Evolutionary conservation across 1,140 invertebrate genomes (phyloP).

Genomic region (Panagrolaimus sp.): DNA sequence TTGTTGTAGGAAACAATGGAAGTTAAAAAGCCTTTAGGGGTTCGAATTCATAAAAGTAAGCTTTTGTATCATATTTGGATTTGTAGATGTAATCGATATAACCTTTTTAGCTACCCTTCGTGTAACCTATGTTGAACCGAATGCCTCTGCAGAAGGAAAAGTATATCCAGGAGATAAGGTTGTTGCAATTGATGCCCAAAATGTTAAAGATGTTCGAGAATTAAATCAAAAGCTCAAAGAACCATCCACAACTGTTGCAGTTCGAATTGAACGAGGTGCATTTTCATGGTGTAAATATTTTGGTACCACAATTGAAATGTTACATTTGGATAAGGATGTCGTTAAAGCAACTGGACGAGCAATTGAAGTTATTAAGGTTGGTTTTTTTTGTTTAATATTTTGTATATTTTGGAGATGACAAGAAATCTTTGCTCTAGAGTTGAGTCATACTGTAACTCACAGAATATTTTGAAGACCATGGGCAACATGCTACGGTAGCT

Average conservation of each 20-base stretch:
- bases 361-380: conserved; percentile 19
- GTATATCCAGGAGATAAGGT: conserved; percentile 24
- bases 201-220: conserved; percentile 9
- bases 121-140: conserved; percentile 28
- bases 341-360: conserved; percentile 22
- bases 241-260: neutral
- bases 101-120: conserved; percentile 13
- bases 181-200: conserved; percentile 25
- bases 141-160: neutral
- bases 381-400: neutral
- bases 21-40: conserved; percentile 15
- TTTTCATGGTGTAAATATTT: conserved; percentile 19
- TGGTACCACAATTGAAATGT: conserved; percentile 20
- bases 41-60: conserved; percentile 23
- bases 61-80: too few species aligned
- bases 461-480: too few species aligned
- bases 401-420: too few species aligned
- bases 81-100: too few species aligned
- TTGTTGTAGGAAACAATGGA: conserved; percentile 12
- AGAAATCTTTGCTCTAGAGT: too few species aligned
- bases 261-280: conserved; percentile 16
- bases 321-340: conserved; percentile 24
- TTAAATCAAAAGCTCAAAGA: conserved; percentile 16
- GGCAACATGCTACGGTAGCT: too few species aligned
- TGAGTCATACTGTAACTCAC: too few species aligned